phyloP scores from a whole-genome alignment of 1,140 invertebrate genomes.

The Lordiphosa stackelbergi region DNA sequence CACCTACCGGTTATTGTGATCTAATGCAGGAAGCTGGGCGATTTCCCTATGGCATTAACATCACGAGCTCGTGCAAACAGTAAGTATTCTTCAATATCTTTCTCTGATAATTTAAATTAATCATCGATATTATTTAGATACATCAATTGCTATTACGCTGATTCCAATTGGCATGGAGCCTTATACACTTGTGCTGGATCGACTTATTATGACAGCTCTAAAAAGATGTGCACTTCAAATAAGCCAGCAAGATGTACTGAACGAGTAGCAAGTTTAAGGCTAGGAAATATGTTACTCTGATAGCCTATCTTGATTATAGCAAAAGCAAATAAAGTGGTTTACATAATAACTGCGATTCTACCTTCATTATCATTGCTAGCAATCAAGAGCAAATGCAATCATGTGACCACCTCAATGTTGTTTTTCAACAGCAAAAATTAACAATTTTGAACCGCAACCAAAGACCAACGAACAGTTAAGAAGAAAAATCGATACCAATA shows the following conservation, averaged over 20 bases:
- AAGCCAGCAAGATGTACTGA: constrained; percentile 32
- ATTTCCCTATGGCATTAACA: constrained; percentile 37
- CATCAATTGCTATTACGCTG: constrained; percentile 17
- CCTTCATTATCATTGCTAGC: no score
- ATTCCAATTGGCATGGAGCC: constrained; percentile 19
- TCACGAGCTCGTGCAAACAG: constrained; percentile 39
- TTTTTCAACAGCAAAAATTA: no score
- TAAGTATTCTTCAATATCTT: constrained; percentile 13
- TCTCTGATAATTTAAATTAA: no score
- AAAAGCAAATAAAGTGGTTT: no score
- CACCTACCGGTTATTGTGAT: constrained; percentile 26
- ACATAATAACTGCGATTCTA: no score
- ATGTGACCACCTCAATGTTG: no score
- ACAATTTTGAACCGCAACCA: no score
- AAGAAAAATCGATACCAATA: no score
- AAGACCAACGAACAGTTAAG: no score
- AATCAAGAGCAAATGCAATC: no score
- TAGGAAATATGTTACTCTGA: constrained; percentile 11
- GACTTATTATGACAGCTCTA: constrained; percentile 33
- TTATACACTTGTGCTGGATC: constrained; percentile 31
- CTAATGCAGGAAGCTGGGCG: constrained; percentile 10
- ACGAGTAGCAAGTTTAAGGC: constrained; percentile 9
- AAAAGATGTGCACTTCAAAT: constrained; percentile 7
- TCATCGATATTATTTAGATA: constrained; percentile 21
- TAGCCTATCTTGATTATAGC: no score